Evolutionary conservation across 1,140 invertebrate genomes (phyloP), one percentile per base, ranked within the genome.

Genomic region (Pygmarrhopalites habei): DNA sequence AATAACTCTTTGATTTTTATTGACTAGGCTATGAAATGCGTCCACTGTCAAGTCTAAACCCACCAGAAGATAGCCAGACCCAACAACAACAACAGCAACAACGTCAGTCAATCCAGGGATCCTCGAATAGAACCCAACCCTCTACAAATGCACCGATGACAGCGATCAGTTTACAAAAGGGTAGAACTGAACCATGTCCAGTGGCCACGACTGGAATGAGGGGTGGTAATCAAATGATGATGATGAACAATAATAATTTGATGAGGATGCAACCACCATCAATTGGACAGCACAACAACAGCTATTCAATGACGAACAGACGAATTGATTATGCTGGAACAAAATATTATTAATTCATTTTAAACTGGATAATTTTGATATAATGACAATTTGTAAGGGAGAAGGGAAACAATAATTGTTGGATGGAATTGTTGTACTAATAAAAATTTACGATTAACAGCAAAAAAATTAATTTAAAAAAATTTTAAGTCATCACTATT

Each of bases 11-110:
- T n/a, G n/a, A n/a, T n/a, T n/a, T n/a, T n/a, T n/a, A n/a, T n/a
- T n/a, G n/a, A n/a, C n/a, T n/a, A n/a, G n/a, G 53, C 19, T 56
- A 56, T 41, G 5, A 56, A 23, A 56, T 56, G 53, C 29, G 53
- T 10, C 29, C 53, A 19, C n/a, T 56, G 5, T 2, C 12, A 35
- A 32, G 21, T 21, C 21, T 52, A 2, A 25, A 26, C 23, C 4
- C 10, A 25, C 3, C 10, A 7, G 23, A 29, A 7, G 49, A 25
- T 12, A 35, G 32, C 32, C 32, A 5, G 5, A 7, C 49, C 10
- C 5, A 10, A 7, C 23, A n/a, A 35, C 21, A 23, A 29, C 28
- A 25, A 15, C 10, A 19, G 5, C 10, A 29, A 52, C 10, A 4
- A 32, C 10, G 2, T 10, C 12, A 35, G 12, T 4, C 30, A 41